Evolutionary conservation across 2,113 vertebrate genomes (phyloP), one percentile per base, ranked within the genome.

Genomic region (Xiphias gladius): DNA sequence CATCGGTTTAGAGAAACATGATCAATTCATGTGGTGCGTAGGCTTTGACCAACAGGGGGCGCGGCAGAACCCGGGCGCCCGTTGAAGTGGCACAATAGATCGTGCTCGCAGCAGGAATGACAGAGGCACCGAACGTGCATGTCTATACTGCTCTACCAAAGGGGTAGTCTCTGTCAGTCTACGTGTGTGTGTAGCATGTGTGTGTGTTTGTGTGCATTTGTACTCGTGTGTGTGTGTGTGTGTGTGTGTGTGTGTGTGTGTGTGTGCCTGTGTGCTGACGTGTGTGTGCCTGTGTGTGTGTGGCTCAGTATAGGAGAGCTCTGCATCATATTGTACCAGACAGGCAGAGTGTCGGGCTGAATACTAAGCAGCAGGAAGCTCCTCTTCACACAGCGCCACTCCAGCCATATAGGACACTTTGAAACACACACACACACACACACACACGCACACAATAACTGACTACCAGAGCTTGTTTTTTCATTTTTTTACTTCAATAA

Each of bases 361-460:
- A 93, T 93, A 93, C 87, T 91, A 91, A 93, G 67, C 85, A 93
- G 91, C 73, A 82, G 81, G 83, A 83, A 87, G 88, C 88, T 86
- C 83, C 76, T 86, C 84, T 88, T 80, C 89, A 80, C 86, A 77
- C 84, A 68, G 78, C 46, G 0, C 64, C 79, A 73, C 75, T 63
- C 76, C 87, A 87, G 80, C 77, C 80, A 80, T 87, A 82, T 84
- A 89, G 83, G 68, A 87, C 84, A 73, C 85, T 63, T 79, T 79
- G 65, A 74, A 48, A 76, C 75, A 81, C 71, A 54, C 80, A 65
- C 66, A 73, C 75, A 63, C 62, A 82, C 73, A 81, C 73, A 73
- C 76, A 71, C 80, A 64, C 66, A 65, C 65, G 55, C 69, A 71
- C 80, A 64, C 58, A 65, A 57, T 59, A 61, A 12, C 55, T 57